Evolutionary conservation across 2,888 invertebrate species (phyloP), one percentile per base, ranked within the genome.

Genomic region (Encarsia formosa): DNA sequence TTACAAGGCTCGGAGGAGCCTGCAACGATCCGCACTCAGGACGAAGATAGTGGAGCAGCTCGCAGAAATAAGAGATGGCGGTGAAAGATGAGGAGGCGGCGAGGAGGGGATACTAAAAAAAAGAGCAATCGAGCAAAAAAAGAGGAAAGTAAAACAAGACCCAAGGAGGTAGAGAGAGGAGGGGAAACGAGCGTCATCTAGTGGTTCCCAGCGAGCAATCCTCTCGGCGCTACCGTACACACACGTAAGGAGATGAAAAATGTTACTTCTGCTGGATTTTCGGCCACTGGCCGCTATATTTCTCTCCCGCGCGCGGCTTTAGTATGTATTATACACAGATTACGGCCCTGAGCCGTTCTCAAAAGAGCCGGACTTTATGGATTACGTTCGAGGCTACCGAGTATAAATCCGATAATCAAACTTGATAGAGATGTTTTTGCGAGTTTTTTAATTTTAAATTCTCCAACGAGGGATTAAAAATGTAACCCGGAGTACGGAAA

Each of bases 131-230:
- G 15, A 39, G 44, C 8, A 40, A 20, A 8, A 20, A 48, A 41
- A 31, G 5, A 4, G 16, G 20, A 5, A 16, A 39, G 41, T 19
- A 29, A 23, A 34, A 29, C 38, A 20, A 9, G 38, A 20, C 2
- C 19, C 38, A 34, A 8, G 45, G 29, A 23, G 37, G 22, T 19
- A 39, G 8, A 41, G 51, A 52, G 54, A 50, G 56, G 56, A 42
- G 56, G 52, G 57, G 54, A 55, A 61, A 63, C 60, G 62, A 68
- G 65, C 65, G 67, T 67, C 66, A 68, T 63, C 65, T 67, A 67
- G 64, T 64, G 62, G 65, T 66, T 67, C 64, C 62, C 68, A n/a
- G n/a, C n/a, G n/a, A n/a, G n/a, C n/a, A 63, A 66, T 67, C 64
- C 62, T 64, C 34, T 29, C 18, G 52, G 56, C 59, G 43, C 31